These are phyloP conservation scores for Crocuta crocuta DNA, from an alignment of 2,113 vertebrate species.

Conservation along the genomic window DNA sequence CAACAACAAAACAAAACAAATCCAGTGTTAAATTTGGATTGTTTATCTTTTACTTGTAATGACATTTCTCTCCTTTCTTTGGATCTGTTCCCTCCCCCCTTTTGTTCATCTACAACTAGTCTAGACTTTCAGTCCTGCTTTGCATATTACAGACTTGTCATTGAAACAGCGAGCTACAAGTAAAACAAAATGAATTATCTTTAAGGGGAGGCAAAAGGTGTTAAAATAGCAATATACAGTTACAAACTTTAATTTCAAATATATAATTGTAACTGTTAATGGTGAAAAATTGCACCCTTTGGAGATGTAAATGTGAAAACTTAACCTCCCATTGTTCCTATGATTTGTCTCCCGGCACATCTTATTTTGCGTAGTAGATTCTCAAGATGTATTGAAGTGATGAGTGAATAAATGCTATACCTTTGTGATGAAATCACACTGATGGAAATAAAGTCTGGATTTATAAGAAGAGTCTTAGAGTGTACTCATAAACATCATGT, in stretches of 20 bases:
- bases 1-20: background rate
- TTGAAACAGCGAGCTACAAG: background rate
- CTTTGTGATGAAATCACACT: background rate
- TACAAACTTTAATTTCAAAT: constrained; percentile 17
- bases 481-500: background rate
- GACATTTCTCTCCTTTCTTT: background rate
- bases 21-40: background rate
- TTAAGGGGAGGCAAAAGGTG: background rate
- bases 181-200: background rate
- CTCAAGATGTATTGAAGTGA: background rate
- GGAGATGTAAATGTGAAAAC: background rate
- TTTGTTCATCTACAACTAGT: constrained; percentile 34
- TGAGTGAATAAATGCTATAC: background rate
- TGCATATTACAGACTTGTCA: background rate
- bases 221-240: background rate
- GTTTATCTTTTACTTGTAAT: background rate
- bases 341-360: background rate
- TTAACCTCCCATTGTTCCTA: background rate
- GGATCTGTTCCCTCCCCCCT: background rate
- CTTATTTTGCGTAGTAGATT: constrained; percentile 30
- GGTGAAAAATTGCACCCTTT: background rate
- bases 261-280: background rate
- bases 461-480: background rate
- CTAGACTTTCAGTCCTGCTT: background rate
- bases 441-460: background rate